Evolutionary conservation across 2,888 invertebrate genomes (phyloP).

Genomic region (Mylabris sibirica): DNA sequence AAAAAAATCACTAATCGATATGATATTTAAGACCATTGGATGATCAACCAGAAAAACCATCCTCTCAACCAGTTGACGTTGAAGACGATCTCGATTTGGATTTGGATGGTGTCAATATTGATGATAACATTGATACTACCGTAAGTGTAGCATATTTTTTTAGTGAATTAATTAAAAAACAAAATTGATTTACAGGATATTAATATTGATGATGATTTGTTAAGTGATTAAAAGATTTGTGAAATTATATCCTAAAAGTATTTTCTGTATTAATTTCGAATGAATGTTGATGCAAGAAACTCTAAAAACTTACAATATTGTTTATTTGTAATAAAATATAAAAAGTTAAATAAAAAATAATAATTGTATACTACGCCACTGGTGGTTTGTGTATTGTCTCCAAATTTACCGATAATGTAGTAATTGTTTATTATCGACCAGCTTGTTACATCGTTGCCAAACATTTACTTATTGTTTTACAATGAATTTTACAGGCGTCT

Average conservation of each 20-base stretch:
- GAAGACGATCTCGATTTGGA: constrained; percentile 82
- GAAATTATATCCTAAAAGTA: not conserved
- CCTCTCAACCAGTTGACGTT: constrained; percentile 39
- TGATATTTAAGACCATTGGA: constrained; percentile 11
- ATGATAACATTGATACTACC: constrained; percentile 79
- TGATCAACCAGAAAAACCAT: constrained; percentile 36
- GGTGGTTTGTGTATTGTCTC: not conserved
- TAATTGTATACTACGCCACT: not conserved
- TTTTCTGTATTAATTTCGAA: not conserved
- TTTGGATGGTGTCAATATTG: constrained; percentile 81
- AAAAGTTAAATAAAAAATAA: not conserved
- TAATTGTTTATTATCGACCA: not conserved
- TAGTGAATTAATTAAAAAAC: not conserved
- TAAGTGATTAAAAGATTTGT: constrained; percentile 64
- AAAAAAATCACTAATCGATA: not conserved
- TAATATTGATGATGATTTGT: constrained; percentile 75
- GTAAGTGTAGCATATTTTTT: constrained; percentile 61
- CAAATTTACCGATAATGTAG: not conserved
- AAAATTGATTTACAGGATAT: constrained; percentile 69
- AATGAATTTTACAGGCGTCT: no score
- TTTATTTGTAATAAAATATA: constrained; percentile 6
- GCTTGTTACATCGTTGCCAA: constrained; percentile 21
- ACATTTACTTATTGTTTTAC: no score
- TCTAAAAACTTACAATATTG: not conserved
- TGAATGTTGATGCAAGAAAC: not conserved